Base-by-base conservation (phyloP, 2,113 vertebrate species). In the Psittacara wagleri region DNA sequence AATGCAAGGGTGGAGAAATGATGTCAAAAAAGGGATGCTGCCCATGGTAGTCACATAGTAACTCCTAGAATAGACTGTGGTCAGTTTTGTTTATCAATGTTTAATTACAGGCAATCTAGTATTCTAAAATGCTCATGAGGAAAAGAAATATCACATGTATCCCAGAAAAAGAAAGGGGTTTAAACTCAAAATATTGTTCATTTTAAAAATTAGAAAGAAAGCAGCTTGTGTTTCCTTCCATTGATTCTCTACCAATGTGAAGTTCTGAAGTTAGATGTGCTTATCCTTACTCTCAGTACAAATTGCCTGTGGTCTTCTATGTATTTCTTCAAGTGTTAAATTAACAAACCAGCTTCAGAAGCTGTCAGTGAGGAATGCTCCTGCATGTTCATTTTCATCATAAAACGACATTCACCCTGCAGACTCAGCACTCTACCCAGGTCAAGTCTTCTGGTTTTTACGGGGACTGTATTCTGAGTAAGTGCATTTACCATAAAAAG, bases 291-390 rank as follows among this genome's bases (percentile, higher is more conserved):
- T 83, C 78, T 85, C 59, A 76, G 33, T 81, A 12, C 37, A 78
- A 85, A 82, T 43, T 80, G 52, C 75, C 43, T 59, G 17, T 79
- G 67, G 77, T 69, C 70, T 84, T 75, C 1, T 2, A 82, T 55
- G 62, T 31, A 75, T 81, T 96, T 94, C 80, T 92, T 92, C 90
- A 89, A 90, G 61, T 87, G 79, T 82, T 94, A 92, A 94, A 92
- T 80, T 91, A 93, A 95, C 19, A 93, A 93, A 79, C 13, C 57
- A 84, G 41, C 15, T 95, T 68, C 61, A 84, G 72, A 86, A 90
- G 73, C 80, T 86, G 80, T 62, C 79, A 61, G 75, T 17, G 35
- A 92, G 70, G 39, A 96, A 92, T 69, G 76, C 35, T 43, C 35
- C 39, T 57, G 17, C 13, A 15, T 79, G 48, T 66, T 94, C 78